Percentiles rank a stretch among this genome's conserved stretches.
phyloP scores from a whole-genome alignment of 1,140 invertebrate genomes.

The Trichonephila clavata region DNA sequence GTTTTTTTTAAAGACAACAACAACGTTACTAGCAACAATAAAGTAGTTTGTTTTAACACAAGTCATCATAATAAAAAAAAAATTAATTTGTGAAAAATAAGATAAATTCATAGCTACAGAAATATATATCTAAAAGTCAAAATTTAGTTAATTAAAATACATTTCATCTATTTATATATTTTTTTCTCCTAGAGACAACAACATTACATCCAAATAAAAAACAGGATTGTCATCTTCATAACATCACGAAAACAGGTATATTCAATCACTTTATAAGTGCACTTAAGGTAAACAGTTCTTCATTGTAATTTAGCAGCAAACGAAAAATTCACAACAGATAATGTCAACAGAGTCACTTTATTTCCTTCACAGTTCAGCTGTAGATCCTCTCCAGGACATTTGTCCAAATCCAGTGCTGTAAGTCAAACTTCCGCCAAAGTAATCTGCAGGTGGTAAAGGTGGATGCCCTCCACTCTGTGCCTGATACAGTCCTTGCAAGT shows the following conservation, averaged over 20 bases:
- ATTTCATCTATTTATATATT: too few species aligned
- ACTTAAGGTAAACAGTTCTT: background rate
- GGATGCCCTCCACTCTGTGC: conserved; percentile 79
- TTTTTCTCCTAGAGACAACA: background rate
- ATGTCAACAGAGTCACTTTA: background rate
- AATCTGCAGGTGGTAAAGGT: conserved; percentile 80
- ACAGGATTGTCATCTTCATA: background rate
- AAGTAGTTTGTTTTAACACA: too few species aligned
- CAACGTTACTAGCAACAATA: too few species aligned
- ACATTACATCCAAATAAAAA: background rate
- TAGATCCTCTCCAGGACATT: conserved; percentile 83
- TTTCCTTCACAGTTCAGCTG: conserved; percentile 76
- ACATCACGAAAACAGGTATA: background rate
- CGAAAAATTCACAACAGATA: background rate
- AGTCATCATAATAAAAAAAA: too few species aligned
- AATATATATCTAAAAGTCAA: too few species aligned
- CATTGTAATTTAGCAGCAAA: background rate
- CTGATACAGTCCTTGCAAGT: conserved; percentile 79
- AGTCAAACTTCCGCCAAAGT: conserved; percentile 83
- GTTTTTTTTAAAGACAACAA: too few species aligned
- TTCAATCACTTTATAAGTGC: background rate
- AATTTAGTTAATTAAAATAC: too few species aligned
- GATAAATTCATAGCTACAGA: too few species aligned
- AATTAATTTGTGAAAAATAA: too few species aligned
- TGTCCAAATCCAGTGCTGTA: conserved; percentile 83